Evolutionary conservation across 35 echinoderm and acorn worm species (phyloP).

Genomic region (Ophioderma brevispina): DNA sequence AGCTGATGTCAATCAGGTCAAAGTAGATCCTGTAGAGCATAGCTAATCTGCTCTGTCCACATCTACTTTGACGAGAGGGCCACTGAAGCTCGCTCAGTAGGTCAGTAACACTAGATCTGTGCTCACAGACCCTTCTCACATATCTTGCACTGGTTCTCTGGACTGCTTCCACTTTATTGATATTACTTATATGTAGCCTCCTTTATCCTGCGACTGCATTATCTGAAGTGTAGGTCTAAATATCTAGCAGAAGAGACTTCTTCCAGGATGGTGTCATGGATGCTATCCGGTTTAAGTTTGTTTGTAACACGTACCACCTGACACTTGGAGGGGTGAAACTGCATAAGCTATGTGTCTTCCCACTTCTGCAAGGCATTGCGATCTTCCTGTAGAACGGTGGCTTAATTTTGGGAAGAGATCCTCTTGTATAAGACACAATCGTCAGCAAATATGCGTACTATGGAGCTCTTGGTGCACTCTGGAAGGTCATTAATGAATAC

Average conservation of each 20-base stretch:
- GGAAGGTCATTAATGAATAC: no score
- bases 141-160: background rate
- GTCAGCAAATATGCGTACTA: no score
- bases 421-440: no score
- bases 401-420: no score
- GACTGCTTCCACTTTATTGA: slow-evolving; percentile 19
- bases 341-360: no score
- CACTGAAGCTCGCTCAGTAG: slow-evolving; percentile 19
- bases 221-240: background rate
- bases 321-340: background rate
- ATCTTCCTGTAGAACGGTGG: no score
- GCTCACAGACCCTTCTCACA: slow-evolving; percentile 3
- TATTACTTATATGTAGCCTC: background rate
- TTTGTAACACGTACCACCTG: background rate
- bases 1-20: background rate
- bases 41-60: background rate
- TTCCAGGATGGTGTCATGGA: background rate
- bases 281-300: background rate
- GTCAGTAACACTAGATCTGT: slow-evolving; percentile 8
- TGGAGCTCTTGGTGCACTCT: no score
- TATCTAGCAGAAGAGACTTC: background rate
- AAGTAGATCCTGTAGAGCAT: slow-evolving; percentile 25
- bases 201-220: background rate
- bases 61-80: background rate
- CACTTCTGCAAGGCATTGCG: no score